Evolutionary conservation across 2,113 vertebrate genomes (phyloP).

Genomic region (Chamaea fasciata): DNA sequence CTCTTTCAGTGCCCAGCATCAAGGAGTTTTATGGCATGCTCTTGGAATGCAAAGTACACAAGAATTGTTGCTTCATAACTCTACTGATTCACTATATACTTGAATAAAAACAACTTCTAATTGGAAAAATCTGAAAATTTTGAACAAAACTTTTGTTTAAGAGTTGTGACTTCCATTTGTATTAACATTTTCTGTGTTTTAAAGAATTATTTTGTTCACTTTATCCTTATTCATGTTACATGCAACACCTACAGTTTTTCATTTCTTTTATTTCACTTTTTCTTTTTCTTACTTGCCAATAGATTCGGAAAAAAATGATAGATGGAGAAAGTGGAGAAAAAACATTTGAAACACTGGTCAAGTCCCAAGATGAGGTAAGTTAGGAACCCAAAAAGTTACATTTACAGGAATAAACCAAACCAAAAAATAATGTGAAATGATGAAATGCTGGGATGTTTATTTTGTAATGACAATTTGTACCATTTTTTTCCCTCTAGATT

Average conservation of each 20-base stretch:
- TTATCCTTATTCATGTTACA: not conserved
- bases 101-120: not conserved
- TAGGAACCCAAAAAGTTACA: not conserved
- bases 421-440: not conserved
- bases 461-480: not conserved
- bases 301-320: constrained; percentile 98
- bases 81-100: not conserved
- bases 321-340: constrained; percentile 90
- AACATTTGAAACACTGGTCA: constrained; percentile 92
- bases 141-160: not conserved
- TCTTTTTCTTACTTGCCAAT: not conserved
- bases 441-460: not conserved
- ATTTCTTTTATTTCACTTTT: not conserved
- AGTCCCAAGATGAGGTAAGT: constrained; percentile 96
- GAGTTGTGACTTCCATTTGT: not conserved
- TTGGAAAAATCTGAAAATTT: not conserved
- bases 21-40: not conserved
- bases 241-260: not conserved
- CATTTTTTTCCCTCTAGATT: not conserved
- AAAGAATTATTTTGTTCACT: not conserved
- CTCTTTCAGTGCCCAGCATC: not conserved
- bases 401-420: not conserved
- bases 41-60: not conserved
- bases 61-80: not conserved
- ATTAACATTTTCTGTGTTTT: not conserved